Conservation (phyloP, 2,888 invertebrate species). For the Rapana venosa region DNA sequence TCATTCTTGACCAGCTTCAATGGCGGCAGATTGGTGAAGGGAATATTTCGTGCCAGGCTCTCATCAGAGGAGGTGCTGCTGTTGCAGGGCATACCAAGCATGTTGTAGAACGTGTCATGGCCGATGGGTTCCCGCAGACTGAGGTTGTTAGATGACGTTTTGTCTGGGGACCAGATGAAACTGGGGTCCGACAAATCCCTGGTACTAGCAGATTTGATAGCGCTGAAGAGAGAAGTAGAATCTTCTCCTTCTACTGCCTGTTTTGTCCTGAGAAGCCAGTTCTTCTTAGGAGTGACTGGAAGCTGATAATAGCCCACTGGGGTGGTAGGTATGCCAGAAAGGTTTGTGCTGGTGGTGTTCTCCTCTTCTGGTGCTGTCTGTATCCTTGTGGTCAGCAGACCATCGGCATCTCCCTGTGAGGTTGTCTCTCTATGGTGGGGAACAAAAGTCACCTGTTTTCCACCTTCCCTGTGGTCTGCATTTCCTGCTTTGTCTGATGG, state of each 20-base stretch:
- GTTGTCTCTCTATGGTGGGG: background rate
- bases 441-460: background rate
- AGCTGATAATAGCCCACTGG: background rate
- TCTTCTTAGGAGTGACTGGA: conserved; percentile 10
- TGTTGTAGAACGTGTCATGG: background rate
- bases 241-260: background rate
- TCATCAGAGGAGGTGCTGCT: background rate
- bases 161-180: conserved; percentile 16
- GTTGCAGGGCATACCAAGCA: background rate
- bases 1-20: background rate
- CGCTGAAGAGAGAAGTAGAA: background rate
- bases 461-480: background rate
- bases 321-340: background rate
- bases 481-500: background rate
- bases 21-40: background rate
- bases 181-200: conserved; percentile 2
- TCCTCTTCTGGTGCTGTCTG: background rate
- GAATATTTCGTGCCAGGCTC: background rate
- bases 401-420: background rate
- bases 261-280: background rate
- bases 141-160: background rate
- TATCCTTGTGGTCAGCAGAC: background rate
- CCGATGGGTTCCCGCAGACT: background rate
- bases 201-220: background rate
- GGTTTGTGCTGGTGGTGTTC: background rate